Conservation (phyloP, 2,888 invertebrate genomes). For the Pterostichus madidus region DNA sequence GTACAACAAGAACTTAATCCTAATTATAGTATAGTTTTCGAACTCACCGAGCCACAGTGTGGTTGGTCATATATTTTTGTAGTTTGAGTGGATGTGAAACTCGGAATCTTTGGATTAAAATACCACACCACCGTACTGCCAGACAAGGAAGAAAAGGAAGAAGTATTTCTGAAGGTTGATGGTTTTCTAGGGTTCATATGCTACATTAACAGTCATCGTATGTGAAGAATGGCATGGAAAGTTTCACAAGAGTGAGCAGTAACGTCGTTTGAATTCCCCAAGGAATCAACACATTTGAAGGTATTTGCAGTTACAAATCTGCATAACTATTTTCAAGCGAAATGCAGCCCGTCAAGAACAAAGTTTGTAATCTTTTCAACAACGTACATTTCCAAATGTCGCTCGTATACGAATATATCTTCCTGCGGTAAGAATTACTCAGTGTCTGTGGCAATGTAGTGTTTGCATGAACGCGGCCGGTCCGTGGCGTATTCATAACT, state of each 20-base stretch:
- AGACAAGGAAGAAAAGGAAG: too few relatives aligned
- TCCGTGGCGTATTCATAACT: constrained; percentile 36
- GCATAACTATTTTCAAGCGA: constrained; percentile 42
- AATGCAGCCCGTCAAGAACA: constrained; percentile 50
- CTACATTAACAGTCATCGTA: constrained; percentile 9
- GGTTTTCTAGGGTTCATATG: background rate
- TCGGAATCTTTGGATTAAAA: too few relatives aligned
- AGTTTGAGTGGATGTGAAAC: too few relatives aligned
- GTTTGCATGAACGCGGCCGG: constrained; percentile 14
- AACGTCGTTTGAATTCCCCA: constrained; percentile 36
- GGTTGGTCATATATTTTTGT: too few relatives aligned
- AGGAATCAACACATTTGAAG: constrained; percentile 43
- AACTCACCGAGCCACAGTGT: too few relatives aligned
- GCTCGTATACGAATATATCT: background rate
- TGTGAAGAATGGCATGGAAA: constrained; percentile 26
- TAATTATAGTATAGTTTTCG: too few relatives aligned
- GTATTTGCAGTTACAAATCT: constrained; percentile 57
- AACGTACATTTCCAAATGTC: constrained; percentile 30
- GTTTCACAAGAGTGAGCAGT: background rate
- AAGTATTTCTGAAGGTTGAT: background rate
- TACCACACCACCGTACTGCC: too few relatives aligned
- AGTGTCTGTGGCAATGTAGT: constrained; percentile 5
- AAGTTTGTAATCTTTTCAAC: constrained; percentile 44
- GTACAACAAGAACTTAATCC: too few relatives aligned
- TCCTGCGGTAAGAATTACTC: background rate